These are phyloP conservation scores for Eulemur rubriventer DNA, from an alignment of 2,797 vertebrate species.

Conservation along the genomic window DNA sequence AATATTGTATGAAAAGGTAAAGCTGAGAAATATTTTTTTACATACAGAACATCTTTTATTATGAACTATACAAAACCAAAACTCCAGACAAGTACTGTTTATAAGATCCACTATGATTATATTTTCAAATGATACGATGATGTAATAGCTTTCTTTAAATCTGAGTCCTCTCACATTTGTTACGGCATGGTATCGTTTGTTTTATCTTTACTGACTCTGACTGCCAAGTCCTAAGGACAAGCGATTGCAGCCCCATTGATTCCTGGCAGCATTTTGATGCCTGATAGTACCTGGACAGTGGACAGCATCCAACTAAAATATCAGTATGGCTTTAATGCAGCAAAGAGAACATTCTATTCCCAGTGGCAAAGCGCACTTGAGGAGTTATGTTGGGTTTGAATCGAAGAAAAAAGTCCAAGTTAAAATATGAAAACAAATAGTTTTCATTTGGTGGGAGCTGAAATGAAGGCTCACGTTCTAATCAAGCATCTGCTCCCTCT, in stretches of 20 bases:
- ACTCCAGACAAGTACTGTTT: background rate
- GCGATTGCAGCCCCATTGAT: background rate
- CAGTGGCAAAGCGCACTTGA: background rate
- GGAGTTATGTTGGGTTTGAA: background rate
- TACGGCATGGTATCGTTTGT: background rate
- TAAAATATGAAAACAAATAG: background rate
- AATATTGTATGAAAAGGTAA: background rate
- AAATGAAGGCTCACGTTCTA: background rate
- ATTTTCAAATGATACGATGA: background rate
- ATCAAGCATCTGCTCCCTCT: background rate
- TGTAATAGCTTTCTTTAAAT: background rate
- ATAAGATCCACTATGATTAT: background rate
- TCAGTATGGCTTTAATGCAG: background rate
- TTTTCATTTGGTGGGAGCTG: background rate
- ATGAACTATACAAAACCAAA: conserved; percentile 8
- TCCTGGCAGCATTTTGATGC: background rate
- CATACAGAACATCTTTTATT: conserved; percentile 33
- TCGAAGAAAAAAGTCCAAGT: background rate
- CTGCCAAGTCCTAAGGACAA: background rate
- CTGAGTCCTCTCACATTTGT: background rate
- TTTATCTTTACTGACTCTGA: background rate
- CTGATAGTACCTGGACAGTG: background rate
- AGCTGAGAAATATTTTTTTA: background rate
- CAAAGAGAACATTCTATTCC: conserved; percentile 31
- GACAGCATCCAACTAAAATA: background rate